Conservation (phyloP, 2,797 vertebrate species). For the Lepus oiostolus region DNA sequence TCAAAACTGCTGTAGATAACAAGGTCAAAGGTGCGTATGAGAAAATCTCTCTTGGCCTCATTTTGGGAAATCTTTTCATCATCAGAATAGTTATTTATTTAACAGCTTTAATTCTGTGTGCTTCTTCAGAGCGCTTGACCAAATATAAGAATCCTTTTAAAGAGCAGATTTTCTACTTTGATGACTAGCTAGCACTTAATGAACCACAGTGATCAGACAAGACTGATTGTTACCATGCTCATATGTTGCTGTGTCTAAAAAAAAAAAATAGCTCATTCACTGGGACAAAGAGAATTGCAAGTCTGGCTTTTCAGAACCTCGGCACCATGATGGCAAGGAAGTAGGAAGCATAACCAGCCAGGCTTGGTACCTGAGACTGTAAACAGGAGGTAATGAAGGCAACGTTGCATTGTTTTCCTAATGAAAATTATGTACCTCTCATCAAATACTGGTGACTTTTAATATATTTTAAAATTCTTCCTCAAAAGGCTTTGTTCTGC, state of each 20-base stretch:
- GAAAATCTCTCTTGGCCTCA: not conserved
- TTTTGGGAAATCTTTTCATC: not conserved
- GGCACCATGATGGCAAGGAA: not conserved
- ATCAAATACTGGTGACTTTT: constrained; percentile 28
- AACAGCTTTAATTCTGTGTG: not conserved
- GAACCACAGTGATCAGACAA: not conserved
- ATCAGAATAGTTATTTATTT: not conserved
- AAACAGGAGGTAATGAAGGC: not conserved
- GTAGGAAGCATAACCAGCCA: not conserved
- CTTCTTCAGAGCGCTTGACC: not conserved
- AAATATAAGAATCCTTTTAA: constrained; percentile 11
- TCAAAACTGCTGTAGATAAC: not conserved
- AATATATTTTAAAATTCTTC: not conserved
- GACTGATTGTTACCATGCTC: not conserved
- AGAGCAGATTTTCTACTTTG: not conserved
- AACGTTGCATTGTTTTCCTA: not conserved
- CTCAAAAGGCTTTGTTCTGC: not conserved
- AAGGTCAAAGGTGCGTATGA: not conserved
- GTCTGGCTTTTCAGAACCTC: not conserved
- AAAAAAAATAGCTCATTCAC: not conserved
- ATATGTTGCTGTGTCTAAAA: not conserved
- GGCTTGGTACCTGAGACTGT: not conserved
- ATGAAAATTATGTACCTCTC: not conserved
- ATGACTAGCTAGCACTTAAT: constrained; percentile 13
- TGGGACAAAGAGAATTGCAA: not conserved